A percentile compares a stretch with the other conserved stretches of the same genome.
These are phyloP conservation scores for Dinomys branickii DNA, from an alignment of 2,113 vertebrate genomes.

Conservation along the genomic window DNA sequence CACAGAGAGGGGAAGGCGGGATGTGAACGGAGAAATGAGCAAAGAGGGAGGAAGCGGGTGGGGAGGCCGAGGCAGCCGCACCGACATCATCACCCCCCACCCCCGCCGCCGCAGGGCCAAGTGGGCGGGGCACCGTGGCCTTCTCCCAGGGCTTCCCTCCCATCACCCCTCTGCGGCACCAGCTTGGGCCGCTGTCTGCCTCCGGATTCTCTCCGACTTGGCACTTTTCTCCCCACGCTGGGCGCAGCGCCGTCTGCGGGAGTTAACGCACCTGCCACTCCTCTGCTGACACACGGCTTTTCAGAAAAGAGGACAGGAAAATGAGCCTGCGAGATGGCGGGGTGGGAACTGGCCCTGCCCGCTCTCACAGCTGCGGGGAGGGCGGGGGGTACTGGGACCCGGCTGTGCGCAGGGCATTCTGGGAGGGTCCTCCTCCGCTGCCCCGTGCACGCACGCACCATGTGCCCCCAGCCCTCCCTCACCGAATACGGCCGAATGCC, in stretches of 20 bases:
- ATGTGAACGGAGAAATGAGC: no score
- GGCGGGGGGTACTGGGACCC: slow-evolving; percentile 1
- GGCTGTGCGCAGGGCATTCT: background rate
- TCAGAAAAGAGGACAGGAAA: slow-evolving; percentile 82
- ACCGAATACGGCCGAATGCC: accelerated
- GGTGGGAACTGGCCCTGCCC: accelerated
- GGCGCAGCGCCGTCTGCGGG: slow-evolving; percentile 92
- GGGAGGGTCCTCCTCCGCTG: background rate
- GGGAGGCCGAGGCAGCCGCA: background rate
- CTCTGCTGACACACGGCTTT: slow-evolving; percentile 94
- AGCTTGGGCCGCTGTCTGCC: slow-evolving; percentile 66
- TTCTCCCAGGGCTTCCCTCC: background rate
- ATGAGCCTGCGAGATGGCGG: background rate
- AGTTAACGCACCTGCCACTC: slow-evolving; percentile 95
- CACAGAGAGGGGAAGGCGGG: background rate
- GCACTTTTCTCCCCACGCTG: slow-evolving; percentile 84
- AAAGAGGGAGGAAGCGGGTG: accelerated
- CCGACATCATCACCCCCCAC: background rate
- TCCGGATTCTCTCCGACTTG: slow-evolving; percentile 77
- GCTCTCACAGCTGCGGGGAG: background rate
- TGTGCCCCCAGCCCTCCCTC: background rate
- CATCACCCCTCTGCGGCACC: background rate
- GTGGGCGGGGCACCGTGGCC: background rate
- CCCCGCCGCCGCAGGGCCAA: no score
- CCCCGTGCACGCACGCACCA: background rate